phyloP scores from a whole-genome alignment of 2,113 vertebrate genomes.

The Ascaphus truei region DNA sequence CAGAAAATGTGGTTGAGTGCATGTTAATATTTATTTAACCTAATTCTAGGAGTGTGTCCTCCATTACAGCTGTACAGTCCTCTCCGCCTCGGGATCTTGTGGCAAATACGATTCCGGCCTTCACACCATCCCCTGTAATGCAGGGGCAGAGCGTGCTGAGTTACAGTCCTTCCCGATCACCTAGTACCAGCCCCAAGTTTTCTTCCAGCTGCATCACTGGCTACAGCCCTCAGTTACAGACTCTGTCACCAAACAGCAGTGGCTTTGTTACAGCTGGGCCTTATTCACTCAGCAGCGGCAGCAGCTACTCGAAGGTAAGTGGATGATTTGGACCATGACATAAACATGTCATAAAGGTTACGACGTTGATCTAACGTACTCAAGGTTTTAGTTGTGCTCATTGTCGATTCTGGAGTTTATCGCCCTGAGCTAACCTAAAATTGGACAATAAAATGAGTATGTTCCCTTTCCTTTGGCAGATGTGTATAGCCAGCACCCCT shows the following conservation, averaged over 20 bases:
- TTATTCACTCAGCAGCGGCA: slow-evolving; percentile 59
- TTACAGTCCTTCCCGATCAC: slow-evolving; percentile 84
- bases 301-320: slow-evolving; percentile 66
- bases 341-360: too few relatives aligned
- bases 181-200: slow-evolving; percentile 84
- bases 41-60: too few relatives aligned
- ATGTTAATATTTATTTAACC: too few relatives aligned
- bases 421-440: too few relatives aligned
- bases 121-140: slow-evolving; percentile 64
- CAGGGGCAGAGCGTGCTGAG: slow-evolving; percentile 92
- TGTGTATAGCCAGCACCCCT: too few relatives aligned
- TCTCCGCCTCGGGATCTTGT: slow-evolving; percentile 68
- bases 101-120: slow-evolving; percentile 63
- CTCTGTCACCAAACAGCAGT: slow-evolving; percentile 54
- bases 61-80: slow-evolving; percentile 67
- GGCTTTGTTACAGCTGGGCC: slow-evolving; percentile 56
- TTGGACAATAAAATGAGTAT: too few relatives aligned
- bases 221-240: slow-evolving; percentile 76
- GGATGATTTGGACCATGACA: too few relatives aligned
- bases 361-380: too few relatives aligned
- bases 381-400: too few relatives aligned
- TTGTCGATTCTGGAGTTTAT: too few relatives aligned
- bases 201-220: slow-evolving; percentile 70
- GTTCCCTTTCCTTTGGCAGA: too few relatives aligned
- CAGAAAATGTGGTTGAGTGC: too few relatives aligned